Conservation (phyloP, 2,797 vertebrate species). For the Chromobotia macracanthus region DNA sequence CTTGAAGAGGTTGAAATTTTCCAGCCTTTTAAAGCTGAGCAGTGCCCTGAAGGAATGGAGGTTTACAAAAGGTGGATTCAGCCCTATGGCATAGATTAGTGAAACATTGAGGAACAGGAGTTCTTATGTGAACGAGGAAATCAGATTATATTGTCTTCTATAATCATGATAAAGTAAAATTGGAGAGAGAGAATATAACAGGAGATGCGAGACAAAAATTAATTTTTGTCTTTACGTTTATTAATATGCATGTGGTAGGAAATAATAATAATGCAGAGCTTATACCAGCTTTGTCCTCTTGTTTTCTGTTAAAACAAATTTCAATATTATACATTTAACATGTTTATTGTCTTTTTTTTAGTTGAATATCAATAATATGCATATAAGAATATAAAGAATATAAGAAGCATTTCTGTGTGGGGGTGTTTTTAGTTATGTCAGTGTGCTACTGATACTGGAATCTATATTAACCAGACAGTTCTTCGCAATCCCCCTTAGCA, state of each 20-base stretch:
- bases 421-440: slow-evolving; percentile 20
- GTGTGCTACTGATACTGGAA: slow-evolving; percentile 18
- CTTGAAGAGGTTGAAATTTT: slow-evolving; percentile 36
- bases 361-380: too few relatives aligned
- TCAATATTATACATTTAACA: too few relatives aligned
- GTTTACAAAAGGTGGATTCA: slow-evolving; percentile 59
- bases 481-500: slow-evolving; percentile 48
- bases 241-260: too few relatives aligned
- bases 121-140: slow-evolving; percentile 47
- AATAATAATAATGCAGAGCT: too few relatives aligned
- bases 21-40: slow-evolving; percentile 29
- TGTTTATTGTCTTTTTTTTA: too few relatives aligned
- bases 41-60: slow-evolving; percentile 42
- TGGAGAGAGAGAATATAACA: not conserved
- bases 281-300: too few relatives aligned
- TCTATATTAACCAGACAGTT: slow-evolving; percentile 45
- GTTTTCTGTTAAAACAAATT: too few relatives aligned
- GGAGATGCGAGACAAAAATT: not conserved
- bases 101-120: slow-evolving; percentile 65
- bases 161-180: slow-evolving; percentile 54
- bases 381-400: too few relatives aligned
- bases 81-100: slow-evolving; percentile 66
- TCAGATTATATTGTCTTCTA: slow-evolving; percentile 59
- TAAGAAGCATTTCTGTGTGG: slow-evolving; percentile 3
- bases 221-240: too few relatives aligned